Evolutionary conservation across 2,888 invertebrate species (phyloP).

Genomic region (Watsonalla cultraria): DNA sequence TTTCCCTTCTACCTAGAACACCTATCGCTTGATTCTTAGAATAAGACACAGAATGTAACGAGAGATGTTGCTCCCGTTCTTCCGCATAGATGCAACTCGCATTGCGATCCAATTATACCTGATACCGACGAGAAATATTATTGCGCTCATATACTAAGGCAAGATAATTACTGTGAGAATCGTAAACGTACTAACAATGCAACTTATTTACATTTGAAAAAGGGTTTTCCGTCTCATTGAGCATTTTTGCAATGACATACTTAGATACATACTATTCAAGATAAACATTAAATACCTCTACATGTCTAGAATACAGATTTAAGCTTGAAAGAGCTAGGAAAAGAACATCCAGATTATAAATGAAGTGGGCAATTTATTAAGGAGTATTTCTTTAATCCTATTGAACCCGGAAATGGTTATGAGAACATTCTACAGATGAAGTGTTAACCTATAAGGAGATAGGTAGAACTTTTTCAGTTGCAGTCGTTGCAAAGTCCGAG

Average conservation of each 20-base stretch:
- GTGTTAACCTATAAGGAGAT: slow-evolving; percentile 18
- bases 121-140: slow-evolving; percentile 68
- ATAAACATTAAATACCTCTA: neutral
- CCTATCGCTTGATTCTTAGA: slow-evolving; percentile 52
- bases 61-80: slow-evolving; percentile 65
- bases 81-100: slow-evolving; percentile 72
- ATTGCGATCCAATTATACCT: slow-evolving; percentile 74
- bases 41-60: slow-evolving; percentile 72
- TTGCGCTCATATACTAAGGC: slow-evolving; percentile 54
- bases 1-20: slow-evolving; percentile 47
- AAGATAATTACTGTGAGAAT: slow-evolving; percentile 69
- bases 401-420: too few species aligned
- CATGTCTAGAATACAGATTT: neutral
- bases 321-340: neutral
- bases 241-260: slow-evolving; percentile 11
- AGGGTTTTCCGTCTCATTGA: slow-evolving; percentile 38
- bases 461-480: too few species aligned
- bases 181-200: slow-evolving; percentile 46
- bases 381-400: too few species aligned
- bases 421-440: too few species aligned
- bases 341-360: neutral
- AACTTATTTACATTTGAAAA: slow-evolving; percentile 27
- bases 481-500: slow-evolving; percentile 27
- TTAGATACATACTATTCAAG: neutral
- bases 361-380: too few species aligned